Evolutionary conservation across 2,888 invertebrate genomes (phyloP).

Genomic region (Fragum sueziense): DNA sequence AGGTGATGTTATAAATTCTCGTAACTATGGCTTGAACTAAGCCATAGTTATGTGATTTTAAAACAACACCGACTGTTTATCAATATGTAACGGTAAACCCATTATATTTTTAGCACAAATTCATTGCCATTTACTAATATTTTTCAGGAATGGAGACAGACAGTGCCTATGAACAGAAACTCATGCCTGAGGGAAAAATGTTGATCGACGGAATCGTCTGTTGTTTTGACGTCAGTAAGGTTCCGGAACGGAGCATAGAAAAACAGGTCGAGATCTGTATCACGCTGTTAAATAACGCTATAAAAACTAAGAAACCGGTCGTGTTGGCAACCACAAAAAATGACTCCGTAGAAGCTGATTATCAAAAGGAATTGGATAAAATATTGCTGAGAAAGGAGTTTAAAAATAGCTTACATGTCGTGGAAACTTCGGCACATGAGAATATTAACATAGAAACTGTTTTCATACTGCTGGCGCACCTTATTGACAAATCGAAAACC

Average conservation of each 20-base stretch:
- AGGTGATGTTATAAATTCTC: too few species aligned
- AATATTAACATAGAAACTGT: slow-evolving; percentile 98
- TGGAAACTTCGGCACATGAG: slow-evolving; percentile 97
- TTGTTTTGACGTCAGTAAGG: slow-evolving; percentile 96
- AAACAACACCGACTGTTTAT: too few species aligned
- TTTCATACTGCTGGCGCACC: slow-evolving; percentile 92
- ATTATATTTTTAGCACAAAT: too few species aligned
- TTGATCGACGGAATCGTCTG: slow-evolving; percentile 97
- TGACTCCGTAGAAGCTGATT: slow-evolving; percentile 93
- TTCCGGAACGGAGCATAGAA: slow-evolving; percentile 94
- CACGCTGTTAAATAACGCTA: slow-evolving; percentile 89
- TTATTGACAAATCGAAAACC: slow-evolving; percentile 94
- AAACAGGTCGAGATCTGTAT: slow-evolving; percentile 90
- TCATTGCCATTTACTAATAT: not conserved
- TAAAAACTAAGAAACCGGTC: slow-evolving; percentile 97
- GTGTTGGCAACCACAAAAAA: slow-evolving; percentile 97
- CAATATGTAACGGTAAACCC: too few species aligned
- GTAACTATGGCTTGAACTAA: too few species aligned
- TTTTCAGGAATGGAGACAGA: slow-evolving; percentile 94
- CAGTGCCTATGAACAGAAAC: slow-evolving; percentile 95
- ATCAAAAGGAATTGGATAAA: slow-evolving; percentile 90
- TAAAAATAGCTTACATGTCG: slow-evolving; percentile 89
- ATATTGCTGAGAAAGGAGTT: slow-evolving; percentile 95
- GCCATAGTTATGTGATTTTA: too few species aligned
- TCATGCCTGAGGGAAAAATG: slow-evolving; percentile 91